A percentile compares a stretch with the other conserved stretches of the same genome.
These are phyloP conservation scores for Prorops nasuta DNA, from an alignment of 1,140 invertebrate species.

Conservation along the genomic window DNA sequence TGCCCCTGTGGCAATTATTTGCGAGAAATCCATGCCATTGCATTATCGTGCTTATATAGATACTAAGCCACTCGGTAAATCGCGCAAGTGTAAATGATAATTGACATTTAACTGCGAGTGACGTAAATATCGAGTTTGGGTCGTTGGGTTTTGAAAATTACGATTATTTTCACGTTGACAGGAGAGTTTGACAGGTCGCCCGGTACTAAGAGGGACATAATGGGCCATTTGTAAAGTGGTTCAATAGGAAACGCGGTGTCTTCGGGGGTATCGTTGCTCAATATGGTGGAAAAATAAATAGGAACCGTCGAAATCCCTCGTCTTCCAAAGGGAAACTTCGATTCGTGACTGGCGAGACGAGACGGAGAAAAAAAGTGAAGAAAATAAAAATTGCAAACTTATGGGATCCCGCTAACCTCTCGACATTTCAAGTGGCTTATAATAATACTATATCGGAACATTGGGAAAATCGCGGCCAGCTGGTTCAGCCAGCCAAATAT, in stretches of 20 bases:
- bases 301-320: not conserved
- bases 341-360: conserved; percentile 8
- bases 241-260: conserved; percentile 18
- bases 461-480: too few relatives aligned
- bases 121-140: too few relatives aligned
- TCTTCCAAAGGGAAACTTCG: conserved; percentile 29
- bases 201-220: conserved; percentile 31
- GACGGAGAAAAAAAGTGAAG: conserved; percentile 12
- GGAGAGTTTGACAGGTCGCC: conserved; percentile 6
- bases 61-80: too few relatives aligned
- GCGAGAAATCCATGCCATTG: too few relatives aligned
- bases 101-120: too few relatives aligned
- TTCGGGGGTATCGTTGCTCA: conserved; percentile 29
- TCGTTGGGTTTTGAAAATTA: too few relatives aligned
- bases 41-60: too few relatives aligned
- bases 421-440: conserved; percentile 6
- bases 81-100: too few relatives aligned
- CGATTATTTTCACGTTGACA: too few relatives aligned
- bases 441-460: too few relatives aligned
- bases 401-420: conserved; percentile 20
- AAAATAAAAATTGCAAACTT: conserved; percentile 44
- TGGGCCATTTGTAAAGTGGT: conserved; percentile 37
- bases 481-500: too few relatives aligned
- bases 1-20: too few relatives aligned
- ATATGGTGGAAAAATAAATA: conserved; percentile 30